Evolutionary conservation across 1,140 invertebrate species (phyloP).

Genomic region (Penaeus chinensis): DNA sequence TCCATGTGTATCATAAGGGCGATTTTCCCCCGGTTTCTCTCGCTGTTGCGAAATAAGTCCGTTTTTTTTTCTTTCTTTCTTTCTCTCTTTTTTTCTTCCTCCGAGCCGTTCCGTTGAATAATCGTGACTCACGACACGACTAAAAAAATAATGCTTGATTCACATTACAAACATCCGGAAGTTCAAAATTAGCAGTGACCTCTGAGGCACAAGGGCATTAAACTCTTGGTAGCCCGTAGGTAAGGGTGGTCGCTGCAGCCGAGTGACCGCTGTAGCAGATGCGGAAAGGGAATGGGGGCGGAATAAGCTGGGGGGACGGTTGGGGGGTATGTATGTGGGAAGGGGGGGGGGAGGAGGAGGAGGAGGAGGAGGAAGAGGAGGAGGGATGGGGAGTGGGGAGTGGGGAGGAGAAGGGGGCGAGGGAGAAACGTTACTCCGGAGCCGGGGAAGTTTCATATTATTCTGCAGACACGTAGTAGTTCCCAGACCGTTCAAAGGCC

Average conservation of each 20-base stretch:
- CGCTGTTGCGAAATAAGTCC: conserved; percentile 7
- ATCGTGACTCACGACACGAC: not conserved
- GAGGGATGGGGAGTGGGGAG: not conserved
- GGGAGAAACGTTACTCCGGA: conserved; percentile 48
- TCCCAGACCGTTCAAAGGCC: no score
- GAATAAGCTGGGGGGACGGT: conserved; percentile 35
- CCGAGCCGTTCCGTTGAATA: not conserved
- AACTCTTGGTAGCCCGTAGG: conserved; percentile 10
- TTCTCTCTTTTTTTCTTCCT: not conserved
- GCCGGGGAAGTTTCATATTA: conserved; percentile 52
- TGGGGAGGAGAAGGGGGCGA: conserved; percentile 10
- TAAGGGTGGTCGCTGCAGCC: conserved; percentile 20
- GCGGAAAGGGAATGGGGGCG: conserved; percentile 51
- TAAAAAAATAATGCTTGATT: conserved; percentile 16
- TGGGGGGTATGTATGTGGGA: not conserved
- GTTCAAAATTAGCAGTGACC: conserved; percentile 24
- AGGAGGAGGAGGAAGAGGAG: not conserved
- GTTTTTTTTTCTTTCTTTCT: not conserved
- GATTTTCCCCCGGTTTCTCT: conserved; percentile 33
- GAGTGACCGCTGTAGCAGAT: conserved; percentile 38
- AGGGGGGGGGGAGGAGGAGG: conserved; percentile 23
- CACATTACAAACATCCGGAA: conserved; percentile 12
- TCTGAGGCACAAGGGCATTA: conserved; percentile 35
- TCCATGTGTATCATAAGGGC: conserved; percentile 60
- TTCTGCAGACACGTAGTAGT: conserved; percentile 15